Conservation (phyloP, 2,797 vertebrate species). For the Natrix natrix region DNA sequence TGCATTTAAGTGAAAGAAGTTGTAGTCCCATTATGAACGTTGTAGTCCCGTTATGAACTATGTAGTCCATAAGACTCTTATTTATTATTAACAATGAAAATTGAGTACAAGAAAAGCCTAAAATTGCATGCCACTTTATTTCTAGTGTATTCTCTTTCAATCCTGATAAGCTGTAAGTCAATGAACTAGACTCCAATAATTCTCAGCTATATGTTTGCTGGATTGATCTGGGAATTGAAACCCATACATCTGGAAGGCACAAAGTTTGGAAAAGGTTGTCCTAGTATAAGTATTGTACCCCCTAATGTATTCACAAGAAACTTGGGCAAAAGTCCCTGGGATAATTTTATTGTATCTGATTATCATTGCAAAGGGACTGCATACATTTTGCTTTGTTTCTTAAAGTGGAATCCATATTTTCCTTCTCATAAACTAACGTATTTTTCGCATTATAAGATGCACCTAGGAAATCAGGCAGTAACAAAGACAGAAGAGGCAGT, state of each 20-base stretch:
- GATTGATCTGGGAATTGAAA: neutral
- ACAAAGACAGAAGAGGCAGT: no score
- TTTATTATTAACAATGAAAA: no score
- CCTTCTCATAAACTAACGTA: neutral
- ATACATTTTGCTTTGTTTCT: neutral
- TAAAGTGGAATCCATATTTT: neutral
- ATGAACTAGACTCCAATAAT: neutral
- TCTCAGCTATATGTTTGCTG: neutral
- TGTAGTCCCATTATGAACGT: no score
- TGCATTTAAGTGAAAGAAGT: no score
- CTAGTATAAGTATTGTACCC: neutral
- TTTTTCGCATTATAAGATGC: no score
- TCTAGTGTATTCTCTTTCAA: no score
- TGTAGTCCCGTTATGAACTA: no score
- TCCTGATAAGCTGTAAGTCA: neutral
- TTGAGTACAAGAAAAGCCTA: no score
- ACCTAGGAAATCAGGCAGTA: no score
- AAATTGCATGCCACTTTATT: no score
- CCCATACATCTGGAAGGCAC: neutral
- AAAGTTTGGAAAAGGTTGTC: neutral
- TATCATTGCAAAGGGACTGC: neutral
- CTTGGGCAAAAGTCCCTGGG: neutral
- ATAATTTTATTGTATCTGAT: neutral
- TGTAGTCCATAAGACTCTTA: no score
- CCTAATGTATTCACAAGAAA: neutral